Conservation (phyloP, 2,888 invertebrate species). For the Conistra vaccinii region DNA sequence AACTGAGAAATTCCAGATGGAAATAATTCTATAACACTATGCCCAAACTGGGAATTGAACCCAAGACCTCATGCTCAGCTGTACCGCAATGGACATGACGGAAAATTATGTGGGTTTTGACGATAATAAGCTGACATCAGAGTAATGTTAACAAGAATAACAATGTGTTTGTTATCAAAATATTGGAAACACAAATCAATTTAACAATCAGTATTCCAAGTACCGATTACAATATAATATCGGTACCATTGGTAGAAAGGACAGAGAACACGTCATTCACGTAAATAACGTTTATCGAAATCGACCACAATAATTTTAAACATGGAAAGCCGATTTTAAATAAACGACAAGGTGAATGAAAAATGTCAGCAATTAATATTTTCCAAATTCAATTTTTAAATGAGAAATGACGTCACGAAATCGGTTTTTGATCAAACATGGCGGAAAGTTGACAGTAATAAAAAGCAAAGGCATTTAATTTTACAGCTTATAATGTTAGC, state of each 20-base stretch:
- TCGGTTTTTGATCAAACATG: slow-evolving; percentile 52
- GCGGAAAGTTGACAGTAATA: slow-evolving; percentile 61
- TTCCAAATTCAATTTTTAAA: slow-evolving; percentile 54
- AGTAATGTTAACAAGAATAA: slow-evolving; percentile 7
- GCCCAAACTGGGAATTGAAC: too few species aligned
- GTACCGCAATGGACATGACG: too few species aligned
- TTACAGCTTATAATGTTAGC: slow-evolving; percentile 63
- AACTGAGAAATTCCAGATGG: too few species aligned
- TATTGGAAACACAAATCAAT: slow-evolving; percentile 44
- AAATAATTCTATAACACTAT: too few species aligned
- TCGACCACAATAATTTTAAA: slow-evolving; percentile 44
- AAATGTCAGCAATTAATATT: slow-evolving; percentile 47
- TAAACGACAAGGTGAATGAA: slow-evolving; percentile 41
- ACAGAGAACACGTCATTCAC: slow-evolving; percentile 34
- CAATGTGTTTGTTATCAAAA: slow-evolving; percentile 37
- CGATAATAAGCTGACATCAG: neutral
- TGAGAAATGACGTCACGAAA: slow-evolving; percentile 54
- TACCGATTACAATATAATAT: slow-evolving; percentile 27
- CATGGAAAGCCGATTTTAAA: slow-evolving; percentile 52
- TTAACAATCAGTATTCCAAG: slow-evolving; percentile 36
- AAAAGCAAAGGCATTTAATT: slow-evolving; percentile 71
- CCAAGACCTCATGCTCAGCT: too few species aligned
- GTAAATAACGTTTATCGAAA: slow-evolving; percentile 52
- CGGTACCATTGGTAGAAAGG: slow-evolving; percentile 30
- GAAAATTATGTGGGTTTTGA: neutral